Evolutionary conservation across 2,888 invertebrate species (phyloP).

Genomic region (Tridacna crocea): DNA sequence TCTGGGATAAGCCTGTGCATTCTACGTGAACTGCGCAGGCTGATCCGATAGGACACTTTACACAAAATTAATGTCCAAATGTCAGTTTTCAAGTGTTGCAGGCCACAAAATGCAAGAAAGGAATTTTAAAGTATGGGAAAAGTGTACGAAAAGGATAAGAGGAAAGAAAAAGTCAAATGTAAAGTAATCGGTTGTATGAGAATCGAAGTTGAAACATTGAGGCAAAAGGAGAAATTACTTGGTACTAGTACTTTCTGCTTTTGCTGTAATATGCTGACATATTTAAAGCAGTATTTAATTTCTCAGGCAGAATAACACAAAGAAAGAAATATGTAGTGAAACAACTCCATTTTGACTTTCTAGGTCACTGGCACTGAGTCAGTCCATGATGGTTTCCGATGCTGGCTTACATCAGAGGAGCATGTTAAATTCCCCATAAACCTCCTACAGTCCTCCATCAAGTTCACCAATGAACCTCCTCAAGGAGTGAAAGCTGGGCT

Average conservation of each 20-base stretch:
- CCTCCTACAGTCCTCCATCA: slow-evolving; percentile 94
- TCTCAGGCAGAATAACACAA: background rate
- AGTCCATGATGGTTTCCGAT: slow-evolving; percentile 92
- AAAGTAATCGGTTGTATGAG: no score
- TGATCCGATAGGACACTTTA: no score
- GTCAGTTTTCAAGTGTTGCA: no score
- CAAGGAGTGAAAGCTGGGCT: slow-evolving; percentile 97
- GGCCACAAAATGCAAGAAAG: no score
- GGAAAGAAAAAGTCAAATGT: no score
- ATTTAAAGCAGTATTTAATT: background rate
- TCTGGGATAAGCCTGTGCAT: no score
- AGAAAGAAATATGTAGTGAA: no score
- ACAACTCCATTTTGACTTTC: background rate
- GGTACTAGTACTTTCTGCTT: background rate
- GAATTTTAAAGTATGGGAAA: no score
- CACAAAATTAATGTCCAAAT: no score
- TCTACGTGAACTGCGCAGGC: no score
- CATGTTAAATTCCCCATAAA: slow-evolving; percentile 97
- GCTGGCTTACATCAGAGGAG: slow-evolving; percentile 98
- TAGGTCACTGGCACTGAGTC: slow-evolving; percentile 87
- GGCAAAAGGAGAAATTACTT: background rate
- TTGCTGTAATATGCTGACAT: background rate
- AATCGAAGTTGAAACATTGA: background rate
- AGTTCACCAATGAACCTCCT: slow-evolving; percentile 98
- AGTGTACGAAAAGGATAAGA: no score